phyloP scores from a whole-genome alignment of 2,888 invertebrate genomes.

The Ectemnius lituratus region DNA sequence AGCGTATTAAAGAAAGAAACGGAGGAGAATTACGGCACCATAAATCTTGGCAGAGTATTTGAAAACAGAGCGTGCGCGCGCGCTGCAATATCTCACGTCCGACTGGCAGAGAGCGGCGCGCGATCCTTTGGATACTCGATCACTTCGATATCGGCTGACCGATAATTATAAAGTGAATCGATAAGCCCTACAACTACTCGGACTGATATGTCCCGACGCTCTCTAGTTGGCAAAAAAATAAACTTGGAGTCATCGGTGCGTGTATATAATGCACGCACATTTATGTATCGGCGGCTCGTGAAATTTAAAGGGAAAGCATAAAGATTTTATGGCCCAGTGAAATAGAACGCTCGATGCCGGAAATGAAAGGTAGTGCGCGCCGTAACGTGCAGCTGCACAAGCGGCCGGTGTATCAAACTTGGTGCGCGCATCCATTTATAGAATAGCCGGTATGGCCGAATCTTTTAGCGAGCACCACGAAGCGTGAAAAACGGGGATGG shows the following conservation, averaged over 20 bases:
- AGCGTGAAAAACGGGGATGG: not conserved
- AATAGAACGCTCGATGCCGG: conserved; percentile 5
- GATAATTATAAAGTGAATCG: too few species aligned
- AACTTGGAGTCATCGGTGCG: too few species aligned
- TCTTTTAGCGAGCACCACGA: not conserved
- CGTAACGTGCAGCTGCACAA: not conserved
- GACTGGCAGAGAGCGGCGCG: too few species aligned
- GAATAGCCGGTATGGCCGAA: not conserved
- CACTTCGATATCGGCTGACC: too few species aligned
- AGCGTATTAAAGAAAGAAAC: conserved; percentile 37
- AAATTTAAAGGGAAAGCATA: conserved; percentile 7
- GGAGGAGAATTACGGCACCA: conserved; percentile 49
- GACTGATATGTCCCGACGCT: too few species aligned
- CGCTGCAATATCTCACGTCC: too few species aligned
- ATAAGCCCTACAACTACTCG: too few species aligned
- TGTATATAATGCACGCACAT: too few species aligned
- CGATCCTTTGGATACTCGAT: too few species aligned
- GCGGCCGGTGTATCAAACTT: not conserved
- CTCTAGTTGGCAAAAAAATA: too few species aligned
- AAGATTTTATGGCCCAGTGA: conserved; percentile 3
- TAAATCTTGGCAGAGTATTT: conserved; percentile 40
- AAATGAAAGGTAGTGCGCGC: not conserved
- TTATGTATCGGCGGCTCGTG: not conserved
- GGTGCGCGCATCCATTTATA: not conserved
- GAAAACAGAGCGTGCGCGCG: conserved; percentile 21